These are phyloP conservation scores for Cephus nigrinus DNA, from an alignment of 2,888 invertebrate genomes.

Conservation along the genomic window DNA sequence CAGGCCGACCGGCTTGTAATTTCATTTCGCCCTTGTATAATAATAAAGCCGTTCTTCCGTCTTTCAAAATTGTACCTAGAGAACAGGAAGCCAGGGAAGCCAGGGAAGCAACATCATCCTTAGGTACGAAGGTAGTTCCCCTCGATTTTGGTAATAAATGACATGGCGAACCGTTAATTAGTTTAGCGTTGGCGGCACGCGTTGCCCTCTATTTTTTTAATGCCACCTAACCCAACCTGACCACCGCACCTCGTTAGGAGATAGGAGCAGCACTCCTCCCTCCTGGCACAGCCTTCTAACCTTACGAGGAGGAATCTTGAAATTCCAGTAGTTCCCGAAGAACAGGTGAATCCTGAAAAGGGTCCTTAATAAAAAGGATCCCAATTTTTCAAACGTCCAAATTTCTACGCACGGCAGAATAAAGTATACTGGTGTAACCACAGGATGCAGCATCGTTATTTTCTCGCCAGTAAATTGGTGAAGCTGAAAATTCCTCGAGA, in stretches of 20 bases:
- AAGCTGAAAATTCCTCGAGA: no score
- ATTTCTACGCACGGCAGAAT: no score
- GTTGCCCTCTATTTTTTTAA: constrained; percentile 5
- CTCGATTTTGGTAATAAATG: constrained; percentile 14
- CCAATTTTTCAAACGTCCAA: no score
- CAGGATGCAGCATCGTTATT: no score
- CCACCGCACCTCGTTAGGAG: background rate
- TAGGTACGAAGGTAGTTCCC: background rate
- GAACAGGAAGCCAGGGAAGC: background rate
- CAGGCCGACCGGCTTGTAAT: constrained; percentile 30
- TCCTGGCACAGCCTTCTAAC: no score
- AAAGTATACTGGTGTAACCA: no score
- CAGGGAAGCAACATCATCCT: background rate
- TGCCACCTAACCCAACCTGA: background rate
- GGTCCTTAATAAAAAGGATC: no score
- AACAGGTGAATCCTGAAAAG: no score
- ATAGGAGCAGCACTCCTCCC: no score
- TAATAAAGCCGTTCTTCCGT: background rate
- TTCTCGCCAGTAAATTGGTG: no score
- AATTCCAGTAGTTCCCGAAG: no score
- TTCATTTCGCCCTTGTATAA: constrained; percentile 24
- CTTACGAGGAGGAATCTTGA: no score
- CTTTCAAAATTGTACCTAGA: background rate
- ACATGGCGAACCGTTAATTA: constrained; percentile 20
- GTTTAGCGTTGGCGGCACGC: constrained; percentile 18